phyloP scores from a whole-genome alignment of 1,140 invertebrate species.

The Pentalonia nigronervosa region DNA sequence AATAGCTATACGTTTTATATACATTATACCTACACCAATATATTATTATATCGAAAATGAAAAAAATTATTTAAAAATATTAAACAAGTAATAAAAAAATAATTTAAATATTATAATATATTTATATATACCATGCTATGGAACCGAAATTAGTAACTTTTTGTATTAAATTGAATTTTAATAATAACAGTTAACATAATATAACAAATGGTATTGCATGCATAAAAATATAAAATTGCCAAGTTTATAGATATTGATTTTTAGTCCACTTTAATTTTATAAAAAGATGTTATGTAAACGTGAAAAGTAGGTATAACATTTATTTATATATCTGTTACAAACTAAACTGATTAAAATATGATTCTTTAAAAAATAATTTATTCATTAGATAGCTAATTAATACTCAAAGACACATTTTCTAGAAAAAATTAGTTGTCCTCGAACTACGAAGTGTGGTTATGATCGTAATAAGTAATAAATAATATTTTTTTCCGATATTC shows the following conservation, averaged over 20 bases:
- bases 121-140: background rate
- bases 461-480: background rate
- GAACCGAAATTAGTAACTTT: background rate
- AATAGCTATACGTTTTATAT: background rate
- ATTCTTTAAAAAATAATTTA: background rate
- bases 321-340: background rate
- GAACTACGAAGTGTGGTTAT: too few relatives aligned
- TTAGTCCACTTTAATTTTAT: background rate
- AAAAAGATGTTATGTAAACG: background rate
- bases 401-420: background rate
- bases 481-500: constrained; percentile 1
- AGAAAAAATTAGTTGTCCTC: too few relatives aligned
- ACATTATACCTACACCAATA: too few relatives aligned
- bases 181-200: background rate
- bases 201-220: background rate
- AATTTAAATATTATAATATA: background rate
- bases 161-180: background rate
- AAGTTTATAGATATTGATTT: background rate
- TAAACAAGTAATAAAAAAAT: too few relatives aligned
- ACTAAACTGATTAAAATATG: background rate
- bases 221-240: background rate
- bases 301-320: background rate
- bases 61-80: too few relatives aligned
- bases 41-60: too few relatives aligned
- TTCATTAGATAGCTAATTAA: background rate